Percentiles rank a stretch among this genome's conserved stretches.
Evolutionary conservation across 1,140 invertebrate species (phyloP).

Genomic region (Zaprionus taronus): DNA sequence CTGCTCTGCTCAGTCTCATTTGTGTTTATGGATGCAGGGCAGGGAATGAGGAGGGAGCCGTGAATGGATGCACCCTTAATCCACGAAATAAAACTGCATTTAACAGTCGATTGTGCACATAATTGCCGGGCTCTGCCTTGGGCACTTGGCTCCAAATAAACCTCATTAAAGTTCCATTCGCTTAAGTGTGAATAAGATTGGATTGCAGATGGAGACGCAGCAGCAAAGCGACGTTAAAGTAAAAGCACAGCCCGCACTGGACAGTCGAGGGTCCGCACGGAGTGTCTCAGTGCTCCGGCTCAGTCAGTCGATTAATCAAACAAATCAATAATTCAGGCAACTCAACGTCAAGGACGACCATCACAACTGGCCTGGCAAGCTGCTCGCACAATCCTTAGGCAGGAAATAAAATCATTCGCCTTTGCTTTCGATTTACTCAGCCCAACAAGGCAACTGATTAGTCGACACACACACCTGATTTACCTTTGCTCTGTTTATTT

Average conservation of each 20-base stretch:
- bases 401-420: conserved; percentile 75
- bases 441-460: background rate
- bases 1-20: conserved; percentile 43
- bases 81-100: conserved; percentile 58
- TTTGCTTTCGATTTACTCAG: conserved; percentile 69
- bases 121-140: conserved; percentile 42
- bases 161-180: conserved; percentile 47
- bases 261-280: background rate
- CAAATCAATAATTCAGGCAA: conserved; percentile 79
- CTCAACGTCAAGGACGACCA: conserved; percentile 63
- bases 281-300: conserved; percentile 13
- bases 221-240: background rate
- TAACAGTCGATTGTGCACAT: conserved; percentile 59
- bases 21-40: conserved; percentile 38
- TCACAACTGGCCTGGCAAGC: conserved; percentile 28
- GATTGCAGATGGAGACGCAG: background rate
- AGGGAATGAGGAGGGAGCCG: background rate
- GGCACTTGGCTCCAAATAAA: conserved; percentile 32
- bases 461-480: background rate
- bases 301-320: conserved; percentile 70
- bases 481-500: conserved; percentile 25
- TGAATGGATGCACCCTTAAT: conserved; percentile 42
- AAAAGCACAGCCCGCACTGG: background rate
- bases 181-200: conserved; percentile 37
- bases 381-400: conserved; percentile 33